Evolutionary conservation across 2,888 invertebrate species (phyloP), one percentile per base, ranked within the genome.

Genomic region (Pristionchus exspectatus): DNA sequence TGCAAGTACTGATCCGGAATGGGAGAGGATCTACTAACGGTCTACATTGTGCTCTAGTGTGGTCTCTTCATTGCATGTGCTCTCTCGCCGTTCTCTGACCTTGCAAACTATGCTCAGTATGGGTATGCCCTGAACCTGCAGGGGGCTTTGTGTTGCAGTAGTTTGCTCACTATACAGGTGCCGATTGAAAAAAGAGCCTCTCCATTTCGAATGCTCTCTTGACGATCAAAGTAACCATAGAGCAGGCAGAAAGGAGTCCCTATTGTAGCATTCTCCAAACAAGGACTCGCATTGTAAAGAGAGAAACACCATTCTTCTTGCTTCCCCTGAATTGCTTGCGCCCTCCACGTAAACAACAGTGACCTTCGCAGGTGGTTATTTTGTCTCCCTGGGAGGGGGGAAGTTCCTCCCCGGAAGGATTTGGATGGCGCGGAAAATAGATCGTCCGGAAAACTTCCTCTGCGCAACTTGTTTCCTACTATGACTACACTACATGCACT

Each of bases 331-430:
- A 66, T 66, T 66, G 66, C 10, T 4, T 14, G 38, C 38, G 38
- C 38, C 38, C 38, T 38, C 4, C 18, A 33, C 14, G 74, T 74
- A 74, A 74, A 74, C 74, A 74, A 27, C 69, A 18, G 33, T 74
- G 74, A 74, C 74, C 74, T 74, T 74, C 69, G 30, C 72, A 38
- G 74, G 33, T 50, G 38, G 74, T 74, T 74, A 74, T 74, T 74
- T 74, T 74, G 33, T 74, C 18, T 38, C 30, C 33, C 18, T 33
- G 74, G 38, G 38, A 33, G 38, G 38, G 38, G 38, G 74, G 21
- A 16, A 38, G 74, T 12, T 16, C 18, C 24, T 72, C 30, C 30
- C 14, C 38, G 3, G 44, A 7, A 3, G 44, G 44, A 50, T 50
- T 50, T 3, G 10, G 9, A 50, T 50, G n/a, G n/a, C 44, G 44